A percentile compares a stretch with the other conserved stretches of the same genome.
Conservation (phyloP, 2,797 vertebrate species). For the Merluccius polli region DNA sequence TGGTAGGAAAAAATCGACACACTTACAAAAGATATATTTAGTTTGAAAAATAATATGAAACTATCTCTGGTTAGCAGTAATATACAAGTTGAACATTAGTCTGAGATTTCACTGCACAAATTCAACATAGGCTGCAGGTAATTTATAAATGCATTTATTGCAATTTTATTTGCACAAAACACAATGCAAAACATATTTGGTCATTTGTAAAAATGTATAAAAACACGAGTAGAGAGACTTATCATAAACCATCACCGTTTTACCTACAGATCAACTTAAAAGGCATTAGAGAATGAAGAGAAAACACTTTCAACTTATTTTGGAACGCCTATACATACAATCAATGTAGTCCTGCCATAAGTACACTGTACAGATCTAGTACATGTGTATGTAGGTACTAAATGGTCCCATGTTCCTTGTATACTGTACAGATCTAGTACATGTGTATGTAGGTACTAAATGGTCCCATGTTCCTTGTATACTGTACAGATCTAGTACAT, state of each 20-base stretch:
- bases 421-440: neutral
- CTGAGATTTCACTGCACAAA: neutral
- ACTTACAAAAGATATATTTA: neutral
- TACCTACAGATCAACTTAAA: neutral
- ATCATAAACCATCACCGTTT: neutral
- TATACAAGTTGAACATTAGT: neutral
- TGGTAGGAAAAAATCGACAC: neutral
- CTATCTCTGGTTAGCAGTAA: too few species aligned
- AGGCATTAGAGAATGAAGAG: neutral
- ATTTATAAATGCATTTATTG: slow-evolving; percentile 19
- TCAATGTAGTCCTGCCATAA: neutral
- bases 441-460: neutral
- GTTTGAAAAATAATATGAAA: too few species aligned
- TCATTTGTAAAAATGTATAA: slow-evolving; percentile 13
- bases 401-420: too few species aligned
- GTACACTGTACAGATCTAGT: too few species aligned
- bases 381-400: neutral
- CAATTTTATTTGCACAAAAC: slow-evolving; percentile 17
- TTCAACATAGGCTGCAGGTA: neutral
- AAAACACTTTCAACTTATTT: neutral
- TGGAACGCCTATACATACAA: neutral
- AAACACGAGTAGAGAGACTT: slow-evolving; percentile 12
- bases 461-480: too few species aligned
- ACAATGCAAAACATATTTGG: slow-evolving; percentile 11
- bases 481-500: neutral